Evolutionary conservation across 2,113 vertebrate species (phyloP).

Genomic region (Eira barbara): DNA sequence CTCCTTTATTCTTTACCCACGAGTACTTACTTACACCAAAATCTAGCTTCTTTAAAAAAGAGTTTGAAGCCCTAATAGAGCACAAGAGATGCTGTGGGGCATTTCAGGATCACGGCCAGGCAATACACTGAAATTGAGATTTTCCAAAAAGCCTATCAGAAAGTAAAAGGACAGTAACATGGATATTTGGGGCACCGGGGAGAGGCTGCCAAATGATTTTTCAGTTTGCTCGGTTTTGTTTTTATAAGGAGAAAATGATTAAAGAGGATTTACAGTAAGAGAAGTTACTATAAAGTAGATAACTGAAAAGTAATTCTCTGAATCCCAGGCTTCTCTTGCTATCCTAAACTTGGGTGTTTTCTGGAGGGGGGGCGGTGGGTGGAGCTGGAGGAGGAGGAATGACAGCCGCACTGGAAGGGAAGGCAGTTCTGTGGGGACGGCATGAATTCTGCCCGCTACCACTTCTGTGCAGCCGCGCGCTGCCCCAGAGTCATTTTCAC

Average conservation of each 20-base stretch:
- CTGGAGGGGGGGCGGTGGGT: neutral
- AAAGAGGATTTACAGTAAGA: neutral
- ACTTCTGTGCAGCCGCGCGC: accelerated
- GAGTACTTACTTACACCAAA: neutral
- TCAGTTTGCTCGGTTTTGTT: neutral
- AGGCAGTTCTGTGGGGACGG: neutral
- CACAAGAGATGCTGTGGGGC: neutral
- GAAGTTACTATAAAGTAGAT: neutral
- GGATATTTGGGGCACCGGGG: neutral
- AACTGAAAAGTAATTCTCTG: neutral
- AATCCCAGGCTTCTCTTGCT: neutral
- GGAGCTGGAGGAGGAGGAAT: neutral
- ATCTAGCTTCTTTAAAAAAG: neutral
- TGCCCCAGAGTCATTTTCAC: neutral
- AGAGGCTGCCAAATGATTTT: neutral
- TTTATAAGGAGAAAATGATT: neutral
- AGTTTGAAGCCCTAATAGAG: neutral
- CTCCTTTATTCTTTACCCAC: neutral
- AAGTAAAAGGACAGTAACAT: neutral
- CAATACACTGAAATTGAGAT: neutral
- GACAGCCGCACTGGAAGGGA: neutral
- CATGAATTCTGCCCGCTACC: neutral
- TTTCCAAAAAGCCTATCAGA: neutral
- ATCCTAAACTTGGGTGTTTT: neutral
- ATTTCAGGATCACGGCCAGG: neutral